These are phyloP conservation scores for Rhinoraja longicauda DNA, from an alignment of 2,797 vertebrate species.

Conservation along the genomic window DNA sequence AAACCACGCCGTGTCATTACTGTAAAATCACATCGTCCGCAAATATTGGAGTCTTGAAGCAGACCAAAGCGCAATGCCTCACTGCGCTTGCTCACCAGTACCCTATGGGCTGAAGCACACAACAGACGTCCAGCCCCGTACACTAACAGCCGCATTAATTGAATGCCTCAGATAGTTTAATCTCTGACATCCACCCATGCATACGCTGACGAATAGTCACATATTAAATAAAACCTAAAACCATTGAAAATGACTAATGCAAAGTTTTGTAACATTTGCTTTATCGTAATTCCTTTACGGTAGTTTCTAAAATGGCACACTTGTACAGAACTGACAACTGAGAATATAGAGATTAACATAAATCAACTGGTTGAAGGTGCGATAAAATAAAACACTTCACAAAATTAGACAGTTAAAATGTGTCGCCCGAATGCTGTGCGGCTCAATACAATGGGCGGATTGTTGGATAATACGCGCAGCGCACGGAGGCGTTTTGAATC, in stretches of 20 bases:
- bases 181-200: neutral
- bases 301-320: neutral
- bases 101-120: neutral
- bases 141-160: neutral
- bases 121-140: too few relatives aligned
- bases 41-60: neutral
- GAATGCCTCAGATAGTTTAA: neutral
- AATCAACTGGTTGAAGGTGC: neutral
- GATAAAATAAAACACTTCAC: neutral
- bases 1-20: neutral
- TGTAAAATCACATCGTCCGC: neutral
- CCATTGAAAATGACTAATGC: neutral
- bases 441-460: neutral
- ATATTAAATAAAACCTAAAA: neutral
- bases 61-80: neutral
- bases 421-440: neutral
- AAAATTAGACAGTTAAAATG: neutral
- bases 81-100: neutral
- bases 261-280: neutral
- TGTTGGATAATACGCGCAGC: neutral
- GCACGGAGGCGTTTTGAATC: neutral
- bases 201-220: neutral
- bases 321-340: neutral
- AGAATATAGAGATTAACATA: constrained; percentile 11
- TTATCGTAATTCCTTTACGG: neutral